Evolutionary conservation across 2,113 vertebrate species (phyloP).

Genomic region (Sclerurus mexicanus): DNA sequence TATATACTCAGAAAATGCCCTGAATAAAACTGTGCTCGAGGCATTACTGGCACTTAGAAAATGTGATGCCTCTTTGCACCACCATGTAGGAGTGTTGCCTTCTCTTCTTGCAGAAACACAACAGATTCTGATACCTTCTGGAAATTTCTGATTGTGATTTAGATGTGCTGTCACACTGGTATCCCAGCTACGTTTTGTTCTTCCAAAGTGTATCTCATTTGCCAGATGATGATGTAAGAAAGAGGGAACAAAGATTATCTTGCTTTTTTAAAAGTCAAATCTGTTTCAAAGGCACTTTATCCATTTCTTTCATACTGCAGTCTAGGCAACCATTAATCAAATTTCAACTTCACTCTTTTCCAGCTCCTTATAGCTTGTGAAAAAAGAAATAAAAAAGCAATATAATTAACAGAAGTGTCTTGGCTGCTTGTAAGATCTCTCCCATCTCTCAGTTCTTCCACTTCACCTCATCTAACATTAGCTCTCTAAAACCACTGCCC

Average conservation of each 20-base stretch:
- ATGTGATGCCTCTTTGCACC: not conserved
- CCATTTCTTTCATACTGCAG: not conserved
- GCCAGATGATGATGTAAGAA: not conserved
- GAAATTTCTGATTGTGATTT: not conserved
- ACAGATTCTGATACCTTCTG: not conserved
- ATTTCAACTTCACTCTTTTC: not conserved
- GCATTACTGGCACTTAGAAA: not conserved
- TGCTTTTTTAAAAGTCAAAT: conserved; percentile 14
- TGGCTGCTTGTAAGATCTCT: not conserved
- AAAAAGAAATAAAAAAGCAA: not conserved
- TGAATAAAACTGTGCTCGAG: not conserved
- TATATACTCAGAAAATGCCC: not conserved
- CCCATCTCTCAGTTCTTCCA: not conserved
- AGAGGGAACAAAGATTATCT: not conserved
- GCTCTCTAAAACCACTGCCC: not conserved
- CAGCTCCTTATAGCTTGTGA: not conserved
- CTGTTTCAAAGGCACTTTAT: conserved; percentile 1
- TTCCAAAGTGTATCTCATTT: not conserved
- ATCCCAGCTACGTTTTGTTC: not conserved
- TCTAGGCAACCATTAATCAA: conserved; percentile 8
- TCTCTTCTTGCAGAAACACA: not conserved
- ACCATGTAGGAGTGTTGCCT: not conserved
- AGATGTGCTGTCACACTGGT: not conserved
- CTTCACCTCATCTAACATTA: not conserved
- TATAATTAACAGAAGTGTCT: conserved; percentile 8